phyloP scores from a whole-genome alignment of 2,888 invertebrate genomes.

The Bursaphelenchus okinawaensis region DNA sequence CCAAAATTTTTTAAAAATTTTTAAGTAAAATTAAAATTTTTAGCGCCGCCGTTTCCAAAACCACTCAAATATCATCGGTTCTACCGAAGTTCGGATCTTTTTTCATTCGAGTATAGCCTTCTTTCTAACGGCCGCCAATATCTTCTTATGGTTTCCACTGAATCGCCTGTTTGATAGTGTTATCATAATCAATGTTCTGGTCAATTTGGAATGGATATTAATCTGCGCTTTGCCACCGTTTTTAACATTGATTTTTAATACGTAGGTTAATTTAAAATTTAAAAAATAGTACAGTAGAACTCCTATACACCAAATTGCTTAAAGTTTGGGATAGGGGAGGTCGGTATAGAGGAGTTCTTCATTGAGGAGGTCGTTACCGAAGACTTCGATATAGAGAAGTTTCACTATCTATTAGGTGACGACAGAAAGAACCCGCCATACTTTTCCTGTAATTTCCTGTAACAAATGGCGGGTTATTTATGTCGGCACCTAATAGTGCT shows the following conservation, averaged over 20 bases:
- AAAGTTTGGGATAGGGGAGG: too few species aligned
- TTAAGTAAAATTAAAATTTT: background rate
- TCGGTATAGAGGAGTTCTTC: too few species aligned
- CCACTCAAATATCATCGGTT: background rate
- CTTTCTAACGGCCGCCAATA: constrained; percentile 2
- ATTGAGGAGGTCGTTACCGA: too few species aligned
- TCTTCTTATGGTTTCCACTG: constrained; percentile 7
- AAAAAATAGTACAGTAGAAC: too few species aligned
- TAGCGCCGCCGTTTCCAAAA: background rate
- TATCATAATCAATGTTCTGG: constrained; percentile 2
- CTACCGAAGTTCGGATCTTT: constrained; percentile 10
- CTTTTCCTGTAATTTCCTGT: too few species aligned
- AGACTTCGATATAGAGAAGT: too few species aligned
- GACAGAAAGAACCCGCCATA: too few species aligned
- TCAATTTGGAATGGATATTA: constrained; percentile 5
- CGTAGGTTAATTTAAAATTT: background rate
- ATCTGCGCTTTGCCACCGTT: constrained; percentile 2
- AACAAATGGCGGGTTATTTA: too few species aligned
- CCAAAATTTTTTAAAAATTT: too few species aligned
- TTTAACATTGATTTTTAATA: constrained; percentile 1
- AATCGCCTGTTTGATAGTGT: constrained; percentile 1
- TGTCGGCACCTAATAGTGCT: too few species aligned
- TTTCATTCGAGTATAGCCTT: constrained; percentile 8
- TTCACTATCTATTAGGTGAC: too few species aligned
- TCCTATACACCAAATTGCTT: too few species aligned